Evolutionary conservation across 1,140 invertebrate genomes (phyloP).

Genomic region (Anoplophora glabripennis): DNA sequence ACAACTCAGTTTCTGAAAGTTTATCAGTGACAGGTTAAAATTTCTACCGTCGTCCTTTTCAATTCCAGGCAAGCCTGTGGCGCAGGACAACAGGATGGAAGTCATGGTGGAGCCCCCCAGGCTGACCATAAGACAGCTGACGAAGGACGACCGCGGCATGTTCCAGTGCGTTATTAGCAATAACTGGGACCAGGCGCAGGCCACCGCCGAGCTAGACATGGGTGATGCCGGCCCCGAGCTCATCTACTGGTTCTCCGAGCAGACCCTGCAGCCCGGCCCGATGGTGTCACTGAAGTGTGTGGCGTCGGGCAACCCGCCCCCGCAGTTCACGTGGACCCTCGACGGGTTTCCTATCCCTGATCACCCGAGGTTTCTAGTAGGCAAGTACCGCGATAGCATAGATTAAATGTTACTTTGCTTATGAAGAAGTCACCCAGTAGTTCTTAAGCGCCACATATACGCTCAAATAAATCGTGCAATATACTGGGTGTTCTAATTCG

Average conservation of each 20-base stretch:
- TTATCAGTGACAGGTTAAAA: too few relatives aligned
- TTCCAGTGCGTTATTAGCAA: conserved; percentile 88
- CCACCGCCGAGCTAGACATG: conserved; percentile 75
- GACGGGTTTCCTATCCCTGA: conserved; percentile 81
- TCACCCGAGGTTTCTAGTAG: conserved; percentile 75
- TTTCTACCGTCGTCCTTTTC: neutral
- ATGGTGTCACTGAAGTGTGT: conserved; percentile 87
- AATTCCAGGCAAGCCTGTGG: conserved; percentile 55
- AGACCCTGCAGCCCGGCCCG: conserved; percentile 84
- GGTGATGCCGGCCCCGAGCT: conserved; percentile 83
- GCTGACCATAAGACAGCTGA: conserved; percentile 66
- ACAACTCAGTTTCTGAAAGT: too few relatives aligned
- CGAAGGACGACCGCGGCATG: conserved; percentile 78
- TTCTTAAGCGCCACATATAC: too few relatives aligned
- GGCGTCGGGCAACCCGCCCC: conserved; percentile 86
- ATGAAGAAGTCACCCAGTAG: too few relatives aligned
- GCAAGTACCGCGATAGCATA: conserved; percentile 40
- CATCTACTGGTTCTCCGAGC: conserved; percentile 85
- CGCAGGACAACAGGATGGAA: conserved; percentile 59
- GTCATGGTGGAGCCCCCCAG: conserved; percentile 54
- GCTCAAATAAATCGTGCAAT: too few relatives aligned
- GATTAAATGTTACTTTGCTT: too few relatives aligned
- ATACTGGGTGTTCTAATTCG: too few relatives aligned
- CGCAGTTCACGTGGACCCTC: conserved; percentile 83
- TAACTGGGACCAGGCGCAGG: conserved; percentile 81